Evolutionary conservation across 2,113 vertebrate genomes (phyloP).

Genomic region (Cheirogaleus medius): DNA sequence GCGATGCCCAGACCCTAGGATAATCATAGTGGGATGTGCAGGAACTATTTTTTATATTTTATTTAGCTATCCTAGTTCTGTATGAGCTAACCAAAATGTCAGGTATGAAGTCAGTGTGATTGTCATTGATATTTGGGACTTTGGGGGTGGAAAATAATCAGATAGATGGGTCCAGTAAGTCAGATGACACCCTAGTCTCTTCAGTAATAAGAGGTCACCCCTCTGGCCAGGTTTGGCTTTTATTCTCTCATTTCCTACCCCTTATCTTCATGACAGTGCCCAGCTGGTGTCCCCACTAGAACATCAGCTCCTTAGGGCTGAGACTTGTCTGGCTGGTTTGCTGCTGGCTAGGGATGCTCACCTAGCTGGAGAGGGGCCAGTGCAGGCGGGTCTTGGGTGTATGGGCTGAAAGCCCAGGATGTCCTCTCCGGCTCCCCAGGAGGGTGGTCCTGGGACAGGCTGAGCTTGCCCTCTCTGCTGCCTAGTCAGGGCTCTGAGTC

Average conservation of each 20-base stretch:
- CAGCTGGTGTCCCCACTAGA: not conserved
- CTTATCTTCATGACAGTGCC: not conserved
- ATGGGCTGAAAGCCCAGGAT: not conserved
- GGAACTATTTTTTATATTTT: not conserved
- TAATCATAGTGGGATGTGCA: not conserved
- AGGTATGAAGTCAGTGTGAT: not conserved
- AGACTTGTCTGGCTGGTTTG: not conserved
- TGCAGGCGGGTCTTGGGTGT: not conserved
- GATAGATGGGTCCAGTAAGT: no score
- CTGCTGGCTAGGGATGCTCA: not conserved
- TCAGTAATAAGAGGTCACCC: not conserved
- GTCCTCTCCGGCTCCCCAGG: not conserved
- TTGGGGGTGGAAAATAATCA: not conserved
- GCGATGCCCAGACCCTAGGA: not conserved
- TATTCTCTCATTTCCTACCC: not conserved
- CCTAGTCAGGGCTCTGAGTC: not conserved
- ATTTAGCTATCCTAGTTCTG: not conserved
- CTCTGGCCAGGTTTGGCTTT: no score
- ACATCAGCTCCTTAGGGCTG: not conserved
- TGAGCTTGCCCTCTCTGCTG: constrained; percentile 28
- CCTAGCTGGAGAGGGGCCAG: not conserved
- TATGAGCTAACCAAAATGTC: not conserved
- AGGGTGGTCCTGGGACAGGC: not conserved
- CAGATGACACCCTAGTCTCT: not conserved
- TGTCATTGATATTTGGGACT: not conserved